These are phyloP conservation scores for Enoplosus armatus DNA, from an alignment of 2,797 vertebrate genomes.

Conservation along the genomic window DNA sequence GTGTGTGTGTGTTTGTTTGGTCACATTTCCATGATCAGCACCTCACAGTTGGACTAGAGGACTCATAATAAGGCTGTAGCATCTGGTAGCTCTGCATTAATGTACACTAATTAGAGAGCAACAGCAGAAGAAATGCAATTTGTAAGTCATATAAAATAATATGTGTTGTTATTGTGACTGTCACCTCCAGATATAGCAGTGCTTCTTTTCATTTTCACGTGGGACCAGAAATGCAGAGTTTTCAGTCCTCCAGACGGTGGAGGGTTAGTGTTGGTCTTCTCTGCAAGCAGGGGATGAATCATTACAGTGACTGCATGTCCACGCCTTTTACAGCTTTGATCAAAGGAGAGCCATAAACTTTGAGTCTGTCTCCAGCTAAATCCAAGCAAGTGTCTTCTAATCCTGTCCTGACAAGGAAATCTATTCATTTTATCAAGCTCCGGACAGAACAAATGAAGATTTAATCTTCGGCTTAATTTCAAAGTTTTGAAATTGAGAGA, in stretches of 20 bases:
- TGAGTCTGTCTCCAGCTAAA: conserved; percentile 62
- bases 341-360: conserved; percentile 68
- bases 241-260: conserved; percentile 6
- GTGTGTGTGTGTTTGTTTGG: conserved; percentile 12
- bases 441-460: conserved; percentile 21
- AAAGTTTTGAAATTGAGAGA: background rate
- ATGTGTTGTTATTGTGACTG: conserved; percentile 43
- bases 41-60: conserved; percentile 40
- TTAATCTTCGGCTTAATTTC: too few species aligned
- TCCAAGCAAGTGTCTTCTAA: conserved; percentile 74
- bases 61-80: conserved; percentile 51
- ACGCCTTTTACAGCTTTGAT: conserved; percentile 74
- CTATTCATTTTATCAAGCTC: conserved; percentile 46
- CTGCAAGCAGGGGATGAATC: conserved; percentile 55
- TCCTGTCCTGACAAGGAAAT: conserved; percentile 62
- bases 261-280: conserved; percentile 54
- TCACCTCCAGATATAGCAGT: conserved; percentile 32
- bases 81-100: conserved; percentile 64
- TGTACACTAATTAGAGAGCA: conserved; percentile 65
- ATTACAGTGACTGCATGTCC: conserved; percentile 51
- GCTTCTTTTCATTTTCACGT: conserved; percentile 29
- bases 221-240: conserved; percentile 2
- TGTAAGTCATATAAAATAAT: conserved; percentile 37
- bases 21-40: conserved; percentile 41
- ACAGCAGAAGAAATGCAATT: conserved; percentile 2